Conservation (phyloP, 2,888 invertebrate genomes). For the Thera obeliscata region DNA sequence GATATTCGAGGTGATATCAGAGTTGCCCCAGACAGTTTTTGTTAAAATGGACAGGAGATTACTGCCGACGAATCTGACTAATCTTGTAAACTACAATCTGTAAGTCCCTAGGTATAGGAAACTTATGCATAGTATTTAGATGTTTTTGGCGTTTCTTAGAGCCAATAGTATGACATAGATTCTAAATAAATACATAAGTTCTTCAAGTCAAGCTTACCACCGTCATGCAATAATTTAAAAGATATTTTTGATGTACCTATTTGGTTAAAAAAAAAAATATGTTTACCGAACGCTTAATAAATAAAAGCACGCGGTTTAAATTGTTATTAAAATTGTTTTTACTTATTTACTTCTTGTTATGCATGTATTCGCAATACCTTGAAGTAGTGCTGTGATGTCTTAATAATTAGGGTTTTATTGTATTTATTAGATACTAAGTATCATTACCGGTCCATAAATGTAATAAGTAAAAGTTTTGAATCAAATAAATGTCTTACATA, state of each 20-base stretch:
- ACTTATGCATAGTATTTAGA: conserved; percentile 11
- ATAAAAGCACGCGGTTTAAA: conserved; percentile 17
- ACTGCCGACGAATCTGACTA: conserved; percentile 72
- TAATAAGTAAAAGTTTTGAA: conserved; percentile 32
- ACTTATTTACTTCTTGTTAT: conserved; percentile 11
- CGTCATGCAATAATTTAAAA: conserved; percentile 2
- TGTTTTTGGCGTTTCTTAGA: conserved; percentile 23
- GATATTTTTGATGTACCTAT: conserved; percentile 10
- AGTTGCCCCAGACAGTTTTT: conserved; percentile 80
- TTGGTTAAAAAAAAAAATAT: neutral
- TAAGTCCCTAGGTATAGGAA: conserved; percentile 11
- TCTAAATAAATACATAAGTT: conserved; percentile 1
- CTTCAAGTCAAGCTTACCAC: conserved; percentile 4
- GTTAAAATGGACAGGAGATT: conserved; percentile 81
- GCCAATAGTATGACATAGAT: conserved; percentile 20
- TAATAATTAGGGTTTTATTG: conserved; percentile 35
- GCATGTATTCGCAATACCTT: conserved; percentile 29
- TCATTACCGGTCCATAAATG: conserved; percentile 41
- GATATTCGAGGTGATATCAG: conserved; percentile 79
- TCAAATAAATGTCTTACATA: conserved; percentile 35
- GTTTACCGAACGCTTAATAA: neutral
- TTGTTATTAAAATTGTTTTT: conserved; percentile 20
- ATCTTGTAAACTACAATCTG: neutral
- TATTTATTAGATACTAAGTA: conserved; percentile 44
- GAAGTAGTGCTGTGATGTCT: conserved; percentile 43